Base-by-base conservation (phyloP, 2,113 vertebrate genomes). In the Rhinolophus sinicus region DNA sequence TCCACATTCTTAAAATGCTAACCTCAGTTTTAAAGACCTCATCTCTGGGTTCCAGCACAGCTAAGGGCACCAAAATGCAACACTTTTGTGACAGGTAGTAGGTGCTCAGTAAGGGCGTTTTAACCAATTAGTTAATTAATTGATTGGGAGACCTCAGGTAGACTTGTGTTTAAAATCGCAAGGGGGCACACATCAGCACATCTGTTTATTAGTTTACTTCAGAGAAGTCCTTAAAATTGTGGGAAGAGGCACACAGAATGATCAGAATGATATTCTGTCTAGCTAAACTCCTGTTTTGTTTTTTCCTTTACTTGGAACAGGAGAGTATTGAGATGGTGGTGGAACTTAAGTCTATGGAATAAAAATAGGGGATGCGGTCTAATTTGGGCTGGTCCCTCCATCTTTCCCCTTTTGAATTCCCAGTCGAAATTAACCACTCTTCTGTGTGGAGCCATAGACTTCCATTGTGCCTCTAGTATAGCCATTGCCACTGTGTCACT, bases 211-310 rank as follows among this genome's bases (percentile, higher is more conserved):
- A 70, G 6, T 30, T 16, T 40, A 50, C 38, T 88, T 52, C 35
- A 73, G 64, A 88, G n/a, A 95, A 52, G n/a, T 44, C 22, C 76
- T 92, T n/a, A 75, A 81, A 38, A 6, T 60, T 65, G 13, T 77
- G 4, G 70, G 9, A 62, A 67, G 73, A 78, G 69, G 14, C 4
- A 85, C 15, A 16, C 2, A 35, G n/a, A 6, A 50, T 33, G 56
- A n/a, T 60, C 2, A 30, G n/a, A 6, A 50, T 33, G 56, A n/a
- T 60, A 65, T 14, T 33, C 47, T 62, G 13, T 73, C 9, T 83
- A 35, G 60, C 9, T 83, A 35, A 69, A 76, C 12, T 77, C n/a
- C 14, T 52, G 38, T 60, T 84, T 84, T 47, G 18, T 60, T 56
- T 47, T 40, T 12, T 56, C 10, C 40, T 84, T 77, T 54, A 16